phyloP scores from a whole-genome alignment of 2,113 vertebrate genomes.

The Corydoras maculifer region DNA sequence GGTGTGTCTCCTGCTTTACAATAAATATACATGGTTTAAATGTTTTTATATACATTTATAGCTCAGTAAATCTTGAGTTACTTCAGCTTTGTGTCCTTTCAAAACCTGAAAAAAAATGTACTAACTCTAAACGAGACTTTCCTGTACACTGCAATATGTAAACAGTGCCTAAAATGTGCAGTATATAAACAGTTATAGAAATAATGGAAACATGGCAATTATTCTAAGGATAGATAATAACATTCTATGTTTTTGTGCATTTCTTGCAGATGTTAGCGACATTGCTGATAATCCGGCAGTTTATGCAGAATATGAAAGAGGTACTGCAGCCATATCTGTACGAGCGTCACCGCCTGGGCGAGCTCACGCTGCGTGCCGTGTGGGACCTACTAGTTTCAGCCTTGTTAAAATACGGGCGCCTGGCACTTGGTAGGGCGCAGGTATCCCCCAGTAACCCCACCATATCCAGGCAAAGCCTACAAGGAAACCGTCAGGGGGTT shows the following conservation, averaged over 20 bases:
- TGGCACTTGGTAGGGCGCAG: slow-evolving; percentile 54
- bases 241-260: background rate
- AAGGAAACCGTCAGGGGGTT: slow-evolving; percentile 52
- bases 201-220: too few species aligned
- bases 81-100: too few species aligned
- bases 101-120: too few species aligned
- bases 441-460: slow-evolving; percentile 50
- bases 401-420: slow-evolving; percentile 66
- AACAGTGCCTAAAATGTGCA: too few species aligned
- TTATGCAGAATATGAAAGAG: slow-evolving; percentile 90
- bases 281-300: slow-evolving; percentile 91
- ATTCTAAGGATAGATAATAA: too few species aligned
- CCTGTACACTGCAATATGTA: too few species aligned
- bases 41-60: too few species aligned
- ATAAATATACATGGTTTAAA: too few species aligned
- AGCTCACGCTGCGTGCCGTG: slow-evolving; percentile 68
- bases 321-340: slow-evolving; percentile 91
- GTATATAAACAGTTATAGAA: too few species aligned
- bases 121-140: too few species aligned
- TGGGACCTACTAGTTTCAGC: slow-evolving; percentile 71
- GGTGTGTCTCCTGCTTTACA: too few species aligned
- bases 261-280: slow-evolving; percentile 85
- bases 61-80: too few species aligned
- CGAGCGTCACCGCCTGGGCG: slow-evolving; percentile 77
- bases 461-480: slow-evolving; percentile 51